phyloP scores from a whole-genome alignment of 2,113 vertebrate species.

The Apodemus sylvaticus region DNA sequence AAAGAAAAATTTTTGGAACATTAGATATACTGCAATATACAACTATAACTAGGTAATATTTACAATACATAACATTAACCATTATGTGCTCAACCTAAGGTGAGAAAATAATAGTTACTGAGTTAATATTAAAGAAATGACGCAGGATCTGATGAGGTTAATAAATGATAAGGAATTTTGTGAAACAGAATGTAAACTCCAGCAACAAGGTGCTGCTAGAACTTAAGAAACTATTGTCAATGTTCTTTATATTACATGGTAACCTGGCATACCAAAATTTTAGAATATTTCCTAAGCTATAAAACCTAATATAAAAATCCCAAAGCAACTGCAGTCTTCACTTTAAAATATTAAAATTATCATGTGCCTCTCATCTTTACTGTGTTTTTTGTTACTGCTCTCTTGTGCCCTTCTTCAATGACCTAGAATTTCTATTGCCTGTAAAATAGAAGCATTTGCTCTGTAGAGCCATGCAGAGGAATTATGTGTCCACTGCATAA shows the following conservation, averaged over 20 bases:
- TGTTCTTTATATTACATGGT: neutral
- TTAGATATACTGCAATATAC: neutral
- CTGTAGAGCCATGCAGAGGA: neutral
- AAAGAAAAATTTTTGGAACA: neutral
- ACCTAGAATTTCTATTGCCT: neutral
- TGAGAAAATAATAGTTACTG: neutral
- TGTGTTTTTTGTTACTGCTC: neutral
- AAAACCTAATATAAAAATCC: neutral
- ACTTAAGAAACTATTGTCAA: neutral
- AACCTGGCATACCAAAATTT: neutral
- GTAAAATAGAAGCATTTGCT: neutral
- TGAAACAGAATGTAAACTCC: neutral
- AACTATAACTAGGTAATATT: neutral
- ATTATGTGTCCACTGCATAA: neutral
- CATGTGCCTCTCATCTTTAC: neutral
- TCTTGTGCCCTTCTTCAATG: neutral
- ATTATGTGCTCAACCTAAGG: neutral
- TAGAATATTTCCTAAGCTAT: neutral
- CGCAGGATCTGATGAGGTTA: neutral
- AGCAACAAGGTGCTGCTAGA: neutral
- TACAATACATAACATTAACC: neutral
- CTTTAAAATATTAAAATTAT: neutral
- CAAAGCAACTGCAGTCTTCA: neutral
- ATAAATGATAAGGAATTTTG: neutral
- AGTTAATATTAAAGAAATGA: neutral